phyloP scores from a whole-genome alignment of 2,113 vertebrate genomes.

The Psilopogon haemacephalus region DNA sequence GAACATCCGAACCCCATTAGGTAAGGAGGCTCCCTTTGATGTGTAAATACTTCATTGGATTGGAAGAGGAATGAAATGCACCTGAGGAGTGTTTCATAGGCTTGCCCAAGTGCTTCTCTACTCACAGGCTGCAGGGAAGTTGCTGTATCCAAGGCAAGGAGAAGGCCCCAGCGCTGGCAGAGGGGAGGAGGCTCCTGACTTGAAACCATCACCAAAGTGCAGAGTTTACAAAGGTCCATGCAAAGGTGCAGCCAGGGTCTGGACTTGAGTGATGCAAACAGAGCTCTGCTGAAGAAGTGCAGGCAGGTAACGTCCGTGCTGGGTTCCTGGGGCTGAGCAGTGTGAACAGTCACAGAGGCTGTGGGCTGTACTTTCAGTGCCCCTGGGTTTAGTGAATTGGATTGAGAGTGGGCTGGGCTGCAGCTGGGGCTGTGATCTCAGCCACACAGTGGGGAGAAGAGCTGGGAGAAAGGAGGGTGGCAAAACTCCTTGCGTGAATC shows the following conservation, averaged over 20 bases:
- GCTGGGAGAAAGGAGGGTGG: background rate
- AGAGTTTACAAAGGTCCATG: background rate
- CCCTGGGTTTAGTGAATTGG: background rate
- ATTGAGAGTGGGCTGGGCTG: background rate
- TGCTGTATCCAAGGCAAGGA: rapidly evolving
- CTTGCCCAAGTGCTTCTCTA: background rate
- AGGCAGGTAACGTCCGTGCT: background rate
- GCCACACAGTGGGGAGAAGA: background rate
- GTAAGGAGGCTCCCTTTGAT: background rate
- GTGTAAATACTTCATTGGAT: background rate
- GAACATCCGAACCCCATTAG: background rate
- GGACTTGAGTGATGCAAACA: background rate
- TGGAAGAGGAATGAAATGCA: background rate
- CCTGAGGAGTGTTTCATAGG: background rate
- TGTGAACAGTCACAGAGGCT: background rate
- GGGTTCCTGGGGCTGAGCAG: background rate
- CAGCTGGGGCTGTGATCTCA: background rate
- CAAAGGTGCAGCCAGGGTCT: background rate
- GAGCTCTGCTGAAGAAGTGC: background rate
- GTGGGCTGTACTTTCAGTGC: background rate
- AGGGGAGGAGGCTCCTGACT: background rate
- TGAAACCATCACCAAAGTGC: background rate
- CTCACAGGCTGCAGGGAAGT: background rate
- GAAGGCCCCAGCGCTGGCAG: background rate
- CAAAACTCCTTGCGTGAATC: background rate